Evolutionary conservation across 2,888 invertebrate genomes (phyloP).

Genomic region (Nephrotoma guestfalica): DNA sequence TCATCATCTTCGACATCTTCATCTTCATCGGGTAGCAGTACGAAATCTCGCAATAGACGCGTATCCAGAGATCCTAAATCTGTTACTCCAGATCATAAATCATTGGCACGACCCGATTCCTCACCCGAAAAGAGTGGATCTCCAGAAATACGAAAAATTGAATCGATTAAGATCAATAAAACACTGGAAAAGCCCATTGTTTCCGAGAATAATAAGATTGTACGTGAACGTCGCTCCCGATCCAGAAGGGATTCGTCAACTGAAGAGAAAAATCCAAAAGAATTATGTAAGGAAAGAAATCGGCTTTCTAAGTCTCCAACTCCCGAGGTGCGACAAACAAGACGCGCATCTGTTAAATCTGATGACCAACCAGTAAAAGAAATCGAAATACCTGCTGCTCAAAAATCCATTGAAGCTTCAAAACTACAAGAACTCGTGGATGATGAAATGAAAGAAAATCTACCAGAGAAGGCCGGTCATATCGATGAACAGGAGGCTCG

Average conservation of each 20-base stretch:
- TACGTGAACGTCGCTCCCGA: neutral
- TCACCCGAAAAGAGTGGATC: constrained; percentile 15
- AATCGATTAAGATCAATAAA: neutral
- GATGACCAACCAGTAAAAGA: neutral
- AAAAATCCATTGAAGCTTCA: neutral
- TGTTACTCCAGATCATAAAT: neutral
- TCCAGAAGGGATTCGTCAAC: neutral
- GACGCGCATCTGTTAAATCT: neutral
- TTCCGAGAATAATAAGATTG: neutral
- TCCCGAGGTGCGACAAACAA: neutral
- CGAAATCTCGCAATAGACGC: constrained; percentile 3
- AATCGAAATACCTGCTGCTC: neutral
- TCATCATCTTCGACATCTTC: neutral
- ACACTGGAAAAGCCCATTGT: neutral
- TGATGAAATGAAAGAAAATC: neutral
- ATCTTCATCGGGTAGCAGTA: neutral
- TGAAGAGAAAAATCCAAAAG: neutral
- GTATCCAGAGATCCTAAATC: neutral
- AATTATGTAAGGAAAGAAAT: neutral
- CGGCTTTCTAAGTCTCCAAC: neutral
- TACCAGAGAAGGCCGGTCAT: constrained; percentile 17
- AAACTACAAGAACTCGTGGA: neutral
- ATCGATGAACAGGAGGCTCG: constrained; percentile 11
- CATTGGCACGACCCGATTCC: constrained; percentile 13
- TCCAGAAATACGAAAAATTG: neutral